Conservation (phyloP, 2,888 invertebrate species). For the Lymantria monacha region DNA sequence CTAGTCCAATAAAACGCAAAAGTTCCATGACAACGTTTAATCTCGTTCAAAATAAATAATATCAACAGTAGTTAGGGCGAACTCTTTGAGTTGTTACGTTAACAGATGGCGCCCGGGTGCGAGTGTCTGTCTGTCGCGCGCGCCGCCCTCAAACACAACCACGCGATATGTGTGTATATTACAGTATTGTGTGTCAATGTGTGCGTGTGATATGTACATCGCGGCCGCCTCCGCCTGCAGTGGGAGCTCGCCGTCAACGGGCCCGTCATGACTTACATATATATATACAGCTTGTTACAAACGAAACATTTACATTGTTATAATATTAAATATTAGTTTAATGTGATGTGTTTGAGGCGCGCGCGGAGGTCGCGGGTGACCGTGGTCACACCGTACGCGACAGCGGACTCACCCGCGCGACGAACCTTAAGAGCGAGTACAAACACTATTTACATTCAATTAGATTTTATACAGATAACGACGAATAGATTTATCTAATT, state of each 20-base stretch:
- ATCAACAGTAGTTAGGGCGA: slow-evolving; percentile 78
- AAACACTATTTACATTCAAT: slow-evolving; percentile 69
- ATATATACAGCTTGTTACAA: too few species aligned
- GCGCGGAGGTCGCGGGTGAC: background rate
- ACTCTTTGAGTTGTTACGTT: slow-evolving; percentile 74
- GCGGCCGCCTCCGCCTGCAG: too few species aligned
- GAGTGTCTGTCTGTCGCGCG: slow-evolving; percentile 6
- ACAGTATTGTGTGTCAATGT: background rate
- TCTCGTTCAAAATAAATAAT: slow-evolving; percentile 77
- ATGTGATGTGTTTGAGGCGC: background rate
- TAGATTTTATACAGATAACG: slow-evolving; percentile 55
- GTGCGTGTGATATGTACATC: too few species aligned
- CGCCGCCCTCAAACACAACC: background rate
- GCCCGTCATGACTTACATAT: too few species aligned
- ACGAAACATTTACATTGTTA: too few species aligned
- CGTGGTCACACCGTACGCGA: background rate
- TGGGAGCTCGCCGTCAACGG: too few species aligned
- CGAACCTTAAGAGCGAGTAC: slow-evolving; percentile 57
- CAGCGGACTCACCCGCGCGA: slow-evolving; percentile 3
- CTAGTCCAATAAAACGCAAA: slow-evolving; percentile 37
- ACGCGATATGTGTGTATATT: background rate
- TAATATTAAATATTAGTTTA: too few species aligned
- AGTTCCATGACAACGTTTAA: slow-evolving; percentile 79
- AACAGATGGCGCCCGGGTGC: slow-evolving; percentile 63
- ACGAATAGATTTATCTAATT: slow-evolving; percentile 48